Evolutionary conservation across 2,888 invertebrate genomes (phyloP).

Genomic region (Plemyria rubiginata): DNA sequence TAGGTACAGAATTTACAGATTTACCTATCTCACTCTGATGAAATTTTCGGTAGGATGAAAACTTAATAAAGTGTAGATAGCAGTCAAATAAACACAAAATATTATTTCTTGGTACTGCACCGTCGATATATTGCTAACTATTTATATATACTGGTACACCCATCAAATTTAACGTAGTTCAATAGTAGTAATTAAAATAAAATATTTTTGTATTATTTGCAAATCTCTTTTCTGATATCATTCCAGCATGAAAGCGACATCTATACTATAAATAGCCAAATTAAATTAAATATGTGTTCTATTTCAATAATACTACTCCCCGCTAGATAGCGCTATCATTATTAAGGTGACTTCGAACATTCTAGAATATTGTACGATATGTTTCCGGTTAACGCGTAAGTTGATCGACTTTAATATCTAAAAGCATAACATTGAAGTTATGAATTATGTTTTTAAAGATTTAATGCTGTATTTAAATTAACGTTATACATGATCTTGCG

Average conservation of each 20-base stretch:
- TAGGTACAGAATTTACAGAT: too few relatives aligned
- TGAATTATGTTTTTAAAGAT: background rate
- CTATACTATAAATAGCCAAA: background rate
- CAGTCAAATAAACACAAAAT: too few relatives aligned
- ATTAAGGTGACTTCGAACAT: constrained; percentile 1
- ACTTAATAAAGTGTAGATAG: too few relatives aligned
- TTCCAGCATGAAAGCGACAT: background rate
- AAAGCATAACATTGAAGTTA: background rate
- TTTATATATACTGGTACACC: too few relatives aligned
- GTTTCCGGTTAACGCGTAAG: constrained; percentile 7
- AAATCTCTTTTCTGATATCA: too few relatives aligned
- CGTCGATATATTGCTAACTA: too few relatives aligned
- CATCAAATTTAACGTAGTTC: too few relatives aligned
- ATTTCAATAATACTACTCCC: constrained; percentile 22
- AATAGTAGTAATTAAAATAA: too few relatives aligned
- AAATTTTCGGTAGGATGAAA: too few relatives aligned
- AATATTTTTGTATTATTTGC: too few relatives aligned
- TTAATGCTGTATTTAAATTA: background rate
- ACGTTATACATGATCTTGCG: background rate
- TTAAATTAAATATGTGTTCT: background rate
- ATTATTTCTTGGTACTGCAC: too few relatives aligned
- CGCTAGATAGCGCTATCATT: constrained; percentile 31
- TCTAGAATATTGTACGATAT: constrained; percentile 13
- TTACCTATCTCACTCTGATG: too few relatives aligned
- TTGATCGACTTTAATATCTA: background rate